Evolutionary conservation across 2,797 vertebrate species (phyloP), one percentile per base, ranked within the genome.

Genomic region (Choloepus didactylus): DNA sequence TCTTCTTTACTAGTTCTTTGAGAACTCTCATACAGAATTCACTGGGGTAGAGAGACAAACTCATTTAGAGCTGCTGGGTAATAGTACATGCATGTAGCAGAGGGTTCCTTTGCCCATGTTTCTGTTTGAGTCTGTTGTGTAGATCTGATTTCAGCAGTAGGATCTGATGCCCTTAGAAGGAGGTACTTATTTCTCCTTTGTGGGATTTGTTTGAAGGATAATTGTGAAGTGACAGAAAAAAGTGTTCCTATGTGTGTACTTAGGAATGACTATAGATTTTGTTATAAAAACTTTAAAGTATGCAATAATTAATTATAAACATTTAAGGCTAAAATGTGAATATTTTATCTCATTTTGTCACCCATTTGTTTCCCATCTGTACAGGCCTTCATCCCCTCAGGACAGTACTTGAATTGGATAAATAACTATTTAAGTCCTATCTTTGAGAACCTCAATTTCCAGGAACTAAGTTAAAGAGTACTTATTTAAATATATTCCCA

Each of bases 301-400:
- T 31, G 2, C 9, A 56, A 44, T 19, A 3, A 56, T 66, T 67
- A 59, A 76, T 91, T 80, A 72, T 59, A 35, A 46, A 27, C 6
- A 46, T 29, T 87, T 62, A 75, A 83, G 80, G 11, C 38, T 83
- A 81, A 97, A 35, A 67, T 46, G n/a, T 90, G 83, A 49, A 59
- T 27, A 19, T 73, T 91, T 87, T 72, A 64, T 87, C 59, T 77
- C 49, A 41, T 56, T 86, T 94, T 91, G 5, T 62, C 54, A 27
- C 59, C 41, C 72, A 2, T 73, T 94, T 92, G 51, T 38, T 73
- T 76, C 87, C 21, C 9, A 2, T 87, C 49, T 27, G 31, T 70
- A 18, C 9, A 21, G 38, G 59, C 64, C 54, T 94, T 84, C 49
- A 81, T 69, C 38, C 31, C 27, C 64, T 56, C 10, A 72, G 31